phyloP scores from a whole-genome alignment of 2,797 vertebrate genomes.

The Molossus molossus region DNA sequence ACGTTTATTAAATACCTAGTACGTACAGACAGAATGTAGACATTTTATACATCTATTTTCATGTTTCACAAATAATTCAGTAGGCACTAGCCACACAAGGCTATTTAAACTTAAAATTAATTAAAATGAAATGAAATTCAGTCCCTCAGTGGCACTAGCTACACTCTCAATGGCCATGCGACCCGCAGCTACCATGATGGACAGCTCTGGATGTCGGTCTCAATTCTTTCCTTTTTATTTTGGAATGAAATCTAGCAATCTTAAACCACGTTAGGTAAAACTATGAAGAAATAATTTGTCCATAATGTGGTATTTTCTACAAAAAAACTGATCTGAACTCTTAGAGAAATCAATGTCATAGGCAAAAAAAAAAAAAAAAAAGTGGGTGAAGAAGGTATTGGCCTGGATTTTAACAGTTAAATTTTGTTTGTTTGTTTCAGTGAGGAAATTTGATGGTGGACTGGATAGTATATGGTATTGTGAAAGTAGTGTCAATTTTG shows the following conservation, averaged over 20 bases:
- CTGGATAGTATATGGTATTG: neutral
- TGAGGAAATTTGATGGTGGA: slow-evolving; percentile 31
- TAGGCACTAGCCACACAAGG: neutral
- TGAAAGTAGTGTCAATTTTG: neutral
- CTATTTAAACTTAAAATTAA: slow-evolving; percentile 60
- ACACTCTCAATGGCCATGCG: neutral
- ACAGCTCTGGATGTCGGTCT: neutral
- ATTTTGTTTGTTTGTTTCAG: neutral
- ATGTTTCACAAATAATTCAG: neutral
- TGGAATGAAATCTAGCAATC: neutral
- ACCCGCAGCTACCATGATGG: neutral
- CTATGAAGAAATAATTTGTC: neutral
- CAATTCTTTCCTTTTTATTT: neutral
- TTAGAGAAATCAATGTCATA: neutral
- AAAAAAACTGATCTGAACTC: neutral
- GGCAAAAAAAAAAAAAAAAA: neutral
- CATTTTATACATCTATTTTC: neutral
- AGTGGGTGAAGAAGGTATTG: neutral
- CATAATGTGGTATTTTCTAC: slow-evolving; percentile 15
- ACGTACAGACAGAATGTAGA: neutral
- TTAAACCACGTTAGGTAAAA: slow-evolving; percentile 27
- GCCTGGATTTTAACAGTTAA: slow-evolving; percentile 1
- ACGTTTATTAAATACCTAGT: slow-evolving; percentile 37
- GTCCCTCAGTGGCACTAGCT: neutral
- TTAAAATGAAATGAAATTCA: neutral